These are phyloP conservation scores for Chrosomus eos DNA, from an alignment of 2,797 vertebrate genomes.

Conservation along the genomic window DNA sequence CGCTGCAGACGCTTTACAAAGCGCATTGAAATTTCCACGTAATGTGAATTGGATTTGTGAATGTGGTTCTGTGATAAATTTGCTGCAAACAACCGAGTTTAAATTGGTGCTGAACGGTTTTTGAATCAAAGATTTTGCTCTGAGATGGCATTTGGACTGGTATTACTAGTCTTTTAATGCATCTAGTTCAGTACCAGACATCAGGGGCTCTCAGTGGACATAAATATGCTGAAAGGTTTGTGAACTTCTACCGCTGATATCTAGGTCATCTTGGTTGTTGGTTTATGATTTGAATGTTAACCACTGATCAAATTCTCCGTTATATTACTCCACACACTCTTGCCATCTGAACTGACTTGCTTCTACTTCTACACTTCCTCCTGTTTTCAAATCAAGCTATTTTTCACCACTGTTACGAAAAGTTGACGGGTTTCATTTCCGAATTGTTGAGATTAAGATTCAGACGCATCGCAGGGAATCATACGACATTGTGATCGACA, in stretches of 20 bases:
- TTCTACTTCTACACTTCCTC: background rate
- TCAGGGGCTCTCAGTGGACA: constrained; percentile 7
- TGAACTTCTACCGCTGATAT: background rate
- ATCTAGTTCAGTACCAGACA: background rate
- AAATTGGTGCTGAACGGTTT: constrained; percentile 12
- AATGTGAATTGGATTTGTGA: constrained; percentile 15
- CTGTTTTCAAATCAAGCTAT: background rate
- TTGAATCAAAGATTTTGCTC: background rate
- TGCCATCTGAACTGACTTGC: background rate
- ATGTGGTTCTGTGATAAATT: constrained; percentile 24
- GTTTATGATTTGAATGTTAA: constrained; percentile 8
- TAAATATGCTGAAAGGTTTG: background rate
- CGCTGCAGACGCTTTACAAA: background rate
- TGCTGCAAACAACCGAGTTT: background rate
- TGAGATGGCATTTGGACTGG: background rate
- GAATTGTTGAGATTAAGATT: background rate
- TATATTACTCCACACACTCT: background rate
- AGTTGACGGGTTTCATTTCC: background rate
- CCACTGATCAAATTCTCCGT: constrained; percentile 3
- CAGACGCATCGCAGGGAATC: constrained; percentile 7
- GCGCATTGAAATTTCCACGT: constrained; percentile 4
- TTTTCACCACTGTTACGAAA: background rate
- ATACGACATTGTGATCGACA: background rate
- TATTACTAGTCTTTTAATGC: background rate
- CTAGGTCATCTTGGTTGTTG: background rate